phyloP scores from a whole-genome alignment of 2,888 invertebrate genomes.

The Criorhina ranunculi region DNA sequence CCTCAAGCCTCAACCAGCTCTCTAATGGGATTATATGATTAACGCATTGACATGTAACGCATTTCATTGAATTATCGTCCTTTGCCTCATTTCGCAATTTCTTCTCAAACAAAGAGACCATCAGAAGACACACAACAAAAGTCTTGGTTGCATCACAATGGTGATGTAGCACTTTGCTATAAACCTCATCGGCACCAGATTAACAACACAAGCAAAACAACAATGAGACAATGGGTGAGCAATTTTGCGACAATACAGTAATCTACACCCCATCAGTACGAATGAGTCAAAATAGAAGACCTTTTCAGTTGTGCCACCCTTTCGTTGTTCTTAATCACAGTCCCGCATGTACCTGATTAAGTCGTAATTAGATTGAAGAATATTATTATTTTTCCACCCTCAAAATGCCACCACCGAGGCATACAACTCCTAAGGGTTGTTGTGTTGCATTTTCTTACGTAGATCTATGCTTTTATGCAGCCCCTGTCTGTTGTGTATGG shows the following conservation, averaged over 20 bases:
- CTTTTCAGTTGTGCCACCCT: slow-evolving; percentile 59
- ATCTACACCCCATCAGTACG: slow-evolving; percentile 68
- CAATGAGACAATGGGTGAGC: slow-evolving; percentile 71
- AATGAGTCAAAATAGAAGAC: slow-evolving; percentile 12
- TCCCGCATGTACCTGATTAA: slow-evolving; percentile 84
- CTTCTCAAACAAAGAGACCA: slow-evolving; percentile 47
- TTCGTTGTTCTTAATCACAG: slow-evolving; percentile 78
- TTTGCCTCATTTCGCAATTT: slow-evolving; percentile 76
- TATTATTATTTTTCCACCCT: slow-evolving; percentile 79
- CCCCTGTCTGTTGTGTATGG: slow-evolving; percentile 6
- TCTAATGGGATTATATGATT: slow-evolving; percentile 85
- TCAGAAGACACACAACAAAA: slow-evolving; percentile 27
- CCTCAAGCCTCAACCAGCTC: slow-evolving; percentile 20
- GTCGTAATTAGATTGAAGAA: slow-evolving; percentile 85
- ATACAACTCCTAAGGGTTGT: slow-evolving; percentile 40
- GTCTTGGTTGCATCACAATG: slow-evolving; percentile 61
- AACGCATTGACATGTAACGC: slow-evolving; percentile 85
- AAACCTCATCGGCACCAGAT: slow-evolving; percentile 72
- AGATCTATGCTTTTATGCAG: slow-evolving; percentile 15
- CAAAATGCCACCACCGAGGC: background rate
- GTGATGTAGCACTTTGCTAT: slow-evolving; percentile 49
- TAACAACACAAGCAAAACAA: slow-evolving; percentile 73
- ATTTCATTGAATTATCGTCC: slow-evolving; percentile 84
- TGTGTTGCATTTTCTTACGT: slow-evolving; percentile 66
- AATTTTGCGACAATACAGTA: slow-evolving; percentile 75